A percentile compares a stretch with the other conserved stretches of the same genome.
Evolutionary conservation across 1,140 invertebrate genomes (phyloP).

Genomic region (Galleria mellonella): DNA sequence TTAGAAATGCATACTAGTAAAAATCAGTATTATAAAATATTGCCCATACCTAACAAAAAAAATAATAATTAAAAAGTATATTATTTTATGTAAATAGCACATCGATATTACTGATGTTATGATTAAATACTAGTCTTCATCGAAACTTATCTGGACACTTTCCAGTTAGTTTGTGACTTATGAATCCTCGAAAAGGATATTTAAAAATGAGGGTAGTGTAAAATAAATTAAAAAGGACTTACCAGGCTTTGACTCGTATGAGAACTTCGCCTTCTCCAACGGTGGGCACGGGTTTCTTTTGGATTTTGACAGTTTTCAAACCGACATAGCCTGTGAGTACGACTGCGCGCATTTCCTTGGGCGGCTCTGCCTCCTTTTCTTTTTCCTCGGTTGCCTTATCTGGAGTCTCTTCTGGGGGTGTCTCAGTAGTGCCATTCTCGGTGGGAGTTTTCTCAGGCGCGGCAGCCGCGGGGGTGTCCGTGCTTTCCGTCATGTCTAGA

Average conservation of each 20-base stretch:
- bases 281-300: slow-evolving; percentile 85
- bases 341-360: slow-evolving; percentile 88
- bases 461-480: slow-evolving; percentile 66
- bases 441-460: slow-evolving; percentile 66
- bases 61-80: no score
- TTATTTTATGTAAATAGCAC: no score
- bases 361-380: slow-evolving; percentile 76
- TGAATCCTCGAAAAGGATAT: no score
- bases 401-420: slow-evolving; percentile 69
- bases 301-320: slow-evolving; percentile 87
- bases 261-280: slow-evolving; percentile 86
- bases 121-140: no score
- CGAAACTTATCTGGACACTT: no score
- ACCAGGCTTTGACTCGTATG: slow-evolving; percentile 91
- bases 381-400: slow-evolving; percentile 72
- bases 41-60: no score
- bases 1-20: no score
- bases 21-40: no score
- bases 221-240: slow-evolving; percentile 60
- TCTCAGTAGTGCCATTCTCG: slow-evolving; percentile 69
- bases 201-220: slow-evolving; percentile 14
- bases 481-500: slow-evolving; percentile 67
- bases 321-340: slow-evolving; percentile 89
- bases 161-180: no score
- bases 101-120: no score